A percentile compares a stretch with the other conserved stretches of the same genome.
phyloP scores from a whole-genome alignment of 2,797 vertebrate genomes.

The Myotis daubentonii region DNA sequence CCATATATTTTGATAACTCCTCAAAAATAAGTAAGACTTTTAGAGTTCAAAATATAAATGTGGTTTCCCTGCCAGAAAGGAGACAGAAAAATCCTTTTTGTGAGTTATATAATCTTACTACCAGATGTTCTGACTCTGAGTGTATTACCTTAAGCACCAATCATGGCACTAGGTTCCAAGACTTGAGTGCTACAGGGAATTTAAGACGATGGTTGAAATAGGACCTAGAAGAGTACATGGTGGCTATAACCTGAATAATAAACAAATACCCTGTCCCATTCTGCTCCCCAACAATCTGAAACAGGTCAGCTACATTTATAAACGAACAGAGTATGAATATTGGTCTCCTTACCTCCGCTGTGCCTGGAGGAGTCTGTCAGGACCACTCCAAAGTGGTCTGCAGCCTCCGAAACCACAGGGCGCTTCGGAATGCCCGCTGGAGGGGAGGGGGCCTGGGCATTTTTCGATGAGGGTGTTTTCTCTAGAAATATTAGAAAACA shows the following conservation, averaged over 20 bases:
- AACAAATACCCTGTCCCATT: not conserved
- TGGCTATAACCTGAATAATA: not conserved
- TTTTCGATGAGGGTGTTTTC: conserved; percentile 90
- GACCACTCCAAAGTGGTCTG: conserved; percentile 91
- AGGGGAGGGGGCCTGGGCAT: conserved; percentile 89
- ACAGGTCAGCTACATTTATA: not conserved
- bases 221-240: not conserved
- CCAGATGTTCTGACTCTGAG: not conserved
- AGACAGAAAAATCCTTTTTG: conserved; percentile 16
- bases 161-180: not conserved
- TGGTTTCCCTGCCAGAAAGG: conserved; percentile 17
- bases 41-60: conserved; percentile 22
- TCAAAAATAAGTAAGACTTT: not conserved
- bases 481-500: conserved; percentile 75
- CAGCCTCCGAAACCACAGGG: conserved; percentile 86
- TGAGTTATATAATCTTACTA: conserved; percentile 26
- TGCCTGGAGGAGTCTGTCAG: conserved; percentile 89
- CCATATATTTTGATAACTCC: not conserved
- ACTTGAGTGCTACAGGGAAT: not conserved
- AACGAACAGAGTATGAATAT: not conserved
- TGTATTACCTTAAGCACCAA: not conserved
- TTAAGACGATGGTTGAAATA: conserved; percentile 52
- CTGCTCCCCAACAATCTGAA: not conserved
- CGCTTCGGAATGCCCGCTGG: conserved; percentile 89
- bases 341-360: conserved; percentile 84